A percentile compares a stretch with the other conserved stretches of the same genome.
These are phyloP conservation scores for Xestia xanthographa DNA, from an alignment of 2,888 invertebrate genomes.

Conservation along the genomic window DNA sequence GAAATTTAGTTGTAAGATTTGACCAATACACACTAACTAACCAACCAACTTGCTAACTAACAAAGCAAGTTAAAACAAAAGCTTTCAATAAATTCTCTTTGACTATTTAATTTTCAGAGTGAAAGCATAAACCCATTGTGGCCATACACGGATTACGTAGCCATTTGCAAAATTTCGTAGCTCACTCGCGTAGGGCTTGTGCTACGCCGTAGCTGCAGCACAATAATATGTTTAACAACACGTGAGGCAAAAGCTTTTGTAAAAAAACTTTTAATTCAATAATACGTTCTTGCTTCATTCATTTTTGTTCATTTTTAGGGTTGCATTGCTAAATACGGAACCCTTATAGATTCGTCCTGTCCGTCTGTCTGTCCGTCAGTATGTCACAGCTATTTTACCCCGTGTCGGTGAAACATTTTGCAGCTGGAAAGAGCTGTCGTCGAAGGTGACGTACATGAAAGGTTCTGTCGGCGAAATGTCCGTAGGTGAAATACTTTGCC, in stretches of 20 bases:
- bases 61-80: background rate
- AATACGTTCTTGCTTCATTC: background rate
- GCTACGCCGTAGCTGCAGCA: conserved; percentile 3
- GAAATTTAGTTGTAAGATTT: background rate
- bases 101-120: background rate
- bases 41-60: background rate
- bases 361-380: no score
- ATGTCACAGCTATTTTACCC: no score
- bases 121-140: background rate
- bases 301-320: background rate
- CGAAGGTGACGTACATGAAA: no score
- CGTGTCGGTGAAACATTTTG: no score
- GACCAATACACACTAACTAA: background rate
- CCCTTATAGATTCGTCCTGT: no score
- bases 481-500: no score
- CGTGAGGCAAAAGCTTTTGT: background rate
- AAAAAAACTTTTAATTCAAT: background rate
- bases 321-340: no score
- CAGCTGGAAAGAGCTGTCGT: no score
- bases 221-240: background rate
- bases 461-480: no score
- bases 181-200: background rate
- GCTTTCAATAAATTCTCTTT: conserved; percentile 1
- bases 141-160: background rate
- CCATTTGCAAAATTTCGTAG: conserved; percentile 18